Percentiles rank a stretch among this genome's conserved stretches.
These are phyloP conservation scores for Solen grandis DNA, from an alignment of 1,140 invertebrate genomes.

Conservation along the genomic window DNA sequence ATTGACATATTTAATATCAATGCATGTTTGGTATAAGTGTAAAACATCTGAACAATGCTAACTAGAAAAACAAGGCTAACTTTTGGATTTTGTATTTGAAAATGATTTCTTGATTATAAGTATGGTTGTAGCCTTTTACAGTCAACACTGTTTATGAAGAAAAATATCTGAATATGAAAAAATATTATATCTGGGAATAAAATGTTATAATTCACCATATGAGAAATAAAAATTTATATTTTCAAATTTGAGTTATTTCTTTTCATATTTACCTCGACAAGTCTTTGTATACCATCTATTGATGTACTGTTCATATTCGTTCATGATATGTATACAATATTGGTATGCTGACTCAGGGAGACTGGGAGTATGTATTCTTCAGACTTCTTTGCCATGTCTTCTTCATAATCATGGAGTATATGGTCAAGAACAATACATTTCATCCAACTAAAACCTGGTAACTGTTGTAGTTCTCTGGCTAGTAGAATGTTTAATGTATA, in stretches of 20 bases:
- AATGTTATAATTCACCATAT: not conserved
- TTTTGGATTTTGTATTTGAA: too few relatives aligned
- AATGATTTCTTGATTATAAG: too few relatives aligned
- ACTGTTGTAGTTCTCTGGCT: not conserved
- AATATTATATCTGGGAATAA: not conserved
- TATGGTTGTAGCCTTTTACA: too few relatives aligned
- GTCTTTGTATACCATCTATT: not conserved
- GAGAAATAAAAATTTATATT: too few relatives aligned
- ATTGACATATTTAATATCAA: too few relatives aligned
- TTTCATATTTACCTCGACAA: conserved; percentile 9
- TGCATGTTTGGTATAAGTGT: too few relatives aligned
- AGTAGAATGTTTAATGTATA: conserved; percentile 8
- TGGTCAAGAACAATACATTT: not conserved
- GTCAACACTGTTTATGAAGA: not conserved
- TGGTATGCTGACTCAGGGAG: not conserved
- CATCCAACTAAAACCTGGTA: conserved; percentile 22
- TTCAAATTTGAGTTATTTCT: too few relatives aligned
- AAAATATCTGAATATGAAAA: not conserved
- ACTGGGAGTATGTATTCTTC: not conserved
- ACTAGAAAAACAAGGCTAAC: too few relatives aligned
- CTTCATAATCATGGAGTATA: conserved; percentile 1
- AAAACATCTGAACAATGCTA: too few relatives aligned
- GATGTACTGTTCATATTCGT: conserved; percentile 7
- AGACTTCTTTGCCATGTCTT: conserved; percentile 16
- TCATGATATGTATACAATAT: conserved; percentile 3